Percentiles rank a stretch among this genome's conserved stretches.
Evolutionary conservation across 2,113 vertebrate genomes (phyloP).

Genomic region (Psittacara wagleri): DNA sequence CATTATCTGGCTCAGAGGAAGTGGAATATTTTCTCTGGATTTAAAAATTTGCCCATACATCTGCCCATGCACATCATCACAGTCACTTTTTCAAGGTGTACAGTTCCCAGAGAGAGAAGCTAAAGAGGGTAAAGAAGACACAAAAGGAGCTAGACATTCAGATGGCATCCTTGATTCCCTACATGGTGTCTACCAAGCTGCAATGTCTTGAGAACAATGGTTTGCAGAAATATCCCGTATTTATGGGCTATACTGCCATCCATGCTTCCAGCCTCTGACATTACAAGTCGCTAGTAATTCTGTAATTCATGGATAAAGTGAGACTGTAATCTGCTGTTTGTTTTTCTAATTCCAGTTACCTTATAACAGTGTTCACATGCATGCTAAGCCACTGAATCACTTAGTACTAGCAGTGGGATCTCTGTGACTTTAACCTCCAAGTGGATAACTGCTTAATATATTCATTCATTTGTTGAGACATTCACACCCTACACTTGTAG

Average conservation of each 20-base stretch:
- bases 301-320: background rate
- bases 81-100: background rate
- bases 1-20: background rate
- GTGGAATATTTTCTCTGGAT: background rate
- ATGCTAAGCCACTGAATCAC: background rate
- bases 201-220: background rate
- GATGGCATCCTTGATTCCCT: background rate
- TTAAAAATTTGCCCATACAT: background rate
- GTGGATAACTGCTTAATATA: background rate
- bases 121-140: background rate
- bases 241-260: background rate
- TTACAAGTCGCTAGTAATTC: background rate
- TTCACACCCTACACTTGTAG: background rate
- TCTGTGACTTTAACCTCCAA: background rate
- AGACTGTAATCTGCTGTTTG: background rate
- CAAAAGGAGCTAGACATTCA: background rate
- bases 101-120: background rate
- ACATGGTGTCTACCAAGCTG: fast-evolving
- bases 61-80: background rate
- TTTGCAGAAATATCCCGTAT: background rate
- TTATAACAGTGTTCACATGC: background rate
- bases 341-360: background rate
- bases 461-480: background rate
- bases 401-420: background rate
- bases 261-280: background rate